Base-by-base conservation (phyloP, 2,888 invertebrate species). In the Charanyca ferruginea region DNA sequence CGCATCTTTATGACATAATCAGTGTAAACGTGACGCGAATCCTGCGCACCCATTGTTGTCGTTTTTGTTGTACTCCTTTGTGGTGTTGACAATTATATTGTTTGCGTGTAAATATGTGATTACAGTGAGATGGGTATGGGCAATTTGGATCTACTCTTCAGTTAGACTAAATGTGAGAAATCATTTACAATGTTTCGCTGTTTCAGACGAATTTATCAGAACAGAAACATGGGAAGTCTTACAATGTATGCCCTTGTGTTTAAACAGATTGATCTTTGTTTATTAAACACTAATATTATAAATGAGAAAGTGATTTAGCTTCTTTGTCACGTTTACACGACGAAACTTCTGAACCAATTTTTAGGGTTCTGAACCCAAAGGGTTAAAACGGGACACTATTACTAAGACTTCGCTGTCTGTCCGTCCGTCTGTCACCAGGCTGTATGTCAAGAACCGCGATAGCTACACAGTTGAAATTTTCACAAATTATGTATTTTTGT, bases 1-100 rank as follows among this genome's bases (percentile, higher is more conserved):
- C 52, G 78, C 82, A 79, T 70, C 65, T 72, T 65, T 66, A 68
- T 81, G 73, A 79, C 74, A 77, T 77, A 81, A 81, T 57, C 54
- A 60, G 38, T 62, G 28, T 54, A 52, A 64, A 80, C 80, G 82
- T 81, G 80, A 77, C 48, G 66, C 54, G 82, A 81, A 79, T 81
- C 71, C 44, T 59, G 61, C 54, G 57, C 58, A 45, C 44, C 60
- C 41, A 73, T 79, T 79, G 73, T 81, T 54, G 55, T 63, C 20
- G 49, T 66, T 72, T 65, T 72, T 79, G 64, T 65, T 70, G 51
- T 22, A 2, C 4, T 59, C 49, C 71, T 69, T 79, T 81, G 79
- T 79, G 35, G 44, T 65, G 73, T 61, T 61, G 16, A 69, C 51
- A 63, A 72, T 72, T 52, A 67, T 44, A 49, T 9, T 44, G 51